Evolutionary conservation across 2,113 vertebrate species (phyloP), one percentile per base, ranked within the genome.

Genomic region (Calonectris borealis): DNA sequence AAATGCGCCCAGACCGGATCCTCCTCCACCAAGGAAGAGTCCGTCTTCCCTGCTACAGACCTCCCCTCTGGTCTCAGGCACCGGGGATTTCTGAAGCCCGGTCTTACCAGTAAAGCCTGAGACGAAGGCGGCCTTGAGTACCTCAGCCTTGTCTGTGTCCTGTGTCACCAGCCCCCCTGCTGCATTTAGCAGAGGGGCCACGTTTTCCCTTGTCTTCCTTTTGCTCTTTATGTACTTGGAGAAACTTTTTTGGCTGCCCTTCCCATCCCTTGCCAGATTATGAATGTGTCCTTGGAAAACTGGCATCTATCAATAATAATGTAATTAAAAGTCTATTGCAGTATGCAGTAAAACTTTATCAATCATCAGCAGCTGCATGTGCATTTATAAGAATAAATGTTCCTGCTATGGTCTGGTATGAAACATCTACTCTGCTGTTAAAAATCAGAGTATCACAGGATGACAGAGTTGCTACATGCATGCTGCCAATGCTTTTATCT

Each of bases 401-500:
- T 81, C 40, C 44, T 77, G 32, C 29, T 31, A 0, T 34, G n/a
- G 27, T 73, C 44, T 78, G 32, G 16, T 69, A 19, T 11, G 65
- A 55, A 65, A 26, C 13, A 10, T 29, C 52, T 49, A 8, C 46
- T 66, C 34, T 81, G 25, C 48, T 76, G n/a, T 62, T 76, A 62
- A 83, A 71, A n/a, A 26, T 22, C 7, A 19, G 76, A 27, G 24
- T 27, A 42, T 65, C 26, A 7, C 1, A 24, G 62, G 40, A 34
- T 36, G 38, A 15, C 26, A 11, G 19, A 8, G 31, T 68, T 62
- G 48, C 68, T 66, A 4, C 20, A 8, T 6, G 7, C 18, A 2
- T 0, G 1, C 13, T 75, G 22, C 31, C 66, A 6, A 0, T 69
- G 38, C 55, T n/a, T 49, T 49, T 32, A 1, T 60, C 20, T n/a